A percentile compares a stretch with the other conserved stretches of the same genome.
Conservation (phyloP, 1,140 invertebrate genomes). For the Hyles vespertilio region DNA sequence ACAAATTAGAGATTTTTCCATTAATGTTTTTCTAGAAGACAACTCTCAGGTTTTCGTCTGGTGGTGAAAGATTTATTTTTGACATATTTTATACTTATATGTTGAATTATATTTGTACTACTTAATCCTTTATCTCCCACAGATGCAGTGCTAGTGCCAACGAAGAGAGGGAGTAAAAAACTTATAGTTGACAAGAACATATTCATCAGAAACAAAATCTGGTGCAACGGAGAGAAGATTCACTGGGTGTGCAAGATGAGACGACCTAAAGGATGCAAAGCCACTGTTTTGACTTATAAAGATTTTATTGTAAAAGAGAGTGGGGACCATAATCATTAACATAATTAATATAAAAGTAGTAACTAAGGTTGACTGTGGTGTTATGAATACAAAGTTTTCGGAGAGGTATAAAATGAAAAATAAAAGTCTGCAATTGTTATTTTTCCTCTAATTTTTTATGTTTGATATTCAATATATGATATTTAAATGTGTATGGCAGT, state of each 20-base stretch:
- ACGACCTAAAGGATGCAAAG: conserved; percentile 15
- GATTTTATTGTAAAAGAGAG: conserved; percentile 17
- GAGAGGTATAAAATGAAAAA: too few relatives aligned
- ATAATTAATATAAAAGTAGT: too few relatives aligned
- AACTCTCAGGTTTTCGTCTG: too few relatives aligned
- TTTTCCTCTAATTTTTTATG: too few relatives aligned
- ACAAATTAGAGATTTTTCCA: too few relatives aligned
- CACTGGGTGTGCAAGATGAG: conserved; percentile 25
- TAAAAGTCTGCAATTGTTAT: too few relatives aligned
- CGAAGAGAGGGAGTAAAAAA: conserved; percentile 12
- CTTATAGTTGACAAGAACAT: conserved; percentile 12
- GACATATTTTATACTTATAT: neutral
- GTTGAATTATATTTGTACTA: conserved; percentile 4
- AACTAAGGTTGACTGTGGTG: too few relatives aligned
- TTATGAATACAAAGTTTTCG: too few relatives aligned
- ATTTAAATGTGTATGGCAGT: too few relatives aligned
- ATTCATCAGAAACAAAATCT: conserved; percentile 15
- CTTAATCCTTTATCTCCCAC: neutral
- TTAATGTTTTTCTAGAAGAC: too few relatives aligned
- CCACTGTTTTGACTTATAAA: conserved; percentile 20
- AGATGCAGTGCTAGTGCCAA: conserved; percentile 13
- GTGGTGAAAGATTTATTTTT: too few relatives aligned
- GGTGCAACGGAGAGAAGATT: conserved; percentile 4
- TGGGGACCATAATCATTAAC: conserved; percentile 23
- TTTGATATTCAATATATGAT: too few relatives aligned